Conservation (phyloP, 92 coral and sea anemone genomes). For the Phymanthus crucifer region DNA sequence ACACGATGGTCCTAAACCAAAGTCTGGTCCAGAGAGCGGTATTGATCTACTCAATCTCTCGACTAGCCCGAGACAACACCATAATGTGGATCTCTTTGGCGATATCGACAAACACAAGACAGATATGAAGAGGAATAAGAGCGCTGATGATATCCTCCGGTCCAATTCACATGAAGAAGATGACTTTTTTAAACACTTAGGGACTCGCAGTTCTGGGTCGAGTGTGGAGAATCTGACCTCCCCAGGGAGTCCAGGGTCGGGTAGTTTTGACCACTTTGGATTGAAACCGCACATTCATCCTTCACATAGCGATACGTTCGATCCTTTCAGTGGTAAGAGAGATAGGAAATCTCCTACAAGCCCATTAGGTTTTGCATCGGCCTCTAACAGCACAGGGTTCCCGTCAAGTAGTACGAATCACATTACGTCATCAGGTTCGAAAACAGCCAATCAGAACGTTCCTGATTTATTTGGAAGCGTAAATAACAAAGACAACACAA, state of each 20-base stretch:
- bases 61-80: slow-evolving; percentile 60
- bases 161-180: slow-evolving; percentile 70
- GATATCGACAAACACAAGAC: slow-evolving; percentile 57
- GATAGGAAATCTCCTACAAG: slow-evolving; percentile 4
- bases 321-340: slow-evolving; percentile 17
- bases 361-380: not conserved
- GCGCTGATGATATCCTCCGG: slow-evolving; percentile 83
- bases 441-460: slow-evolving; percentile 24
- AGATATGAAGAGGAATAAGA: slow-evolving; percentile 72
- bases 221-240: slow-evolving; percentile 72
- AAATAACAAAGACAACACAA: not conserved
- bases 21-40: slow-evolving; percentile 43
- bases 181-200: slow-evolving; percentile 74
- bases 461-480: slow-evolving; percentile 50
- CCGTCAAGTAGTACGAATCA: not conserved
- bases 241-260: slow-evolving; percentile 25
- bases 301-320: slow-evolving; percentile 2
- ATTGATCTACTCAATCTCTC: slow-evolving; percentile 67
- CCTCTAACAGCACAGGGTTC: slow-evolving; percentile 15
- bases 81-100: slow-evolving; percentile 76
- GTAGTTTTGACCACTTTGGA: slow-evolving; percentile 55
- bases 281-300: not conserved
- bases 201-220: slow-evolving; percentile 75
- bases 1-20: slow-evolving; percentile 1
- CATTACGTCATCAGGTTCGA: slow-evolving; percentile 41